These are phyloP conservation scores for Bursaphelenchus okinawaensis DNA, from an alignment of 2,888 invertebrate species.

Conservation along the genomic window DNA sequence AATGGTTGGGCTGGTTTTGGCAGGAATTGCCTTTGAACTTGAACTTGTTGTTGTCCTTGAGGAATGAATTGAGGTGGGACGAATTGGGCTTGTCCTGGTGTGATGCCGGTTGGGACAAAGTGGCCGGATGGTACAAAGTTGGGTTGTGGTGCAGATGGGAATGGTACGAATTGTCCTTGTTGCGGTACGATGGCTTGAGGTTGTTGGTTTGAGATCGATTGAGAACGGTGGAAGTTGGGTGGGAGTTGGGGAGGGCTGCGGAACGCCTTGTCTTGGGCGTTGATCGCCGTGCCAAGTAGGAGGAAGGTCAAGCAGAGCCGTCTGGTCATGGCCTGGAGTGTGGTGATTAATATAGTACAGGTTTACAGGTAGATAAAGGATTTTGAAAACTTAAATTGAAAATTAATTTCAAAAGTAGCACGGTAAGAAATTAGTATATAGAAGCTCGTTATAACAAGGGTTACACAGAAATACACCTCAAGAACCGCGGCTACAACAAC, in stretches of 20 bases:
- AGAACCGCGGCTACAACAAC: too few relatives aligned
- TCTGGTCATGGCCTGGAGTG: neutral
- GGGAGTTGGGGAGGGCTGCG: neutral
- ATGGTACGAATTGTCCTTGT: neutral
- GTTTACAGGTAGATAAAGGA: too few relatives aligned
- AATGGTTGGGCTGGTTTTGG: constrained; percentile 6
- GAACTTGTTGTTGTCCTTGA: constrained; percentile 17
- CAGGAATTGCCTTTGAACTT: constrained; percentile 14
- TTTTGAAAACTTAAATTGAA: too few relatives aligned
- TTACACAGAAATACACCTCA: too few relatives aligned
- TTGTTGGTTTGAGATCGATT: neutral
- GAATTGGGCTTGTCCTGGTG: neutral
- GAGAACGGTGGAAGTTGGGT: neutral
- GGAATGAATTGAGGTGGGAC: constrained; percentile 14
- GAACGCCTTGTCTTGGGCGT: neutral
- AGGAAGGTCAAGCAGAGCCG: neutral
- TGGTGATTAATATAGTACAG: too few relatives aligned
- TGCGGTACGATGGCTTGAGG: neutral
- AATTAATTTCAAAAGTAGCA: too few relatives aligned
- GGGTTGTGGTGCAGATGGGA: neutral
- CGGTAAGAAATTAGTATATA: too few relatives aligned
- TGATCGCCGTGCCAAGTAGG: neutral
- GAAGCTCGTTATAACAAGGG: too few relatives aligned
- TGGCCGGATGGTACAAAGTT: neutral
- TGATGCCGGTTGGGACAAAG: neutral